A percentile compares a stretch with the other conserved stretches of the same genome.
Evolutionary conservation across 2,797 vertebrate species (phyloP).

Genomic region (Cyclopterus lumpus): DNA sequence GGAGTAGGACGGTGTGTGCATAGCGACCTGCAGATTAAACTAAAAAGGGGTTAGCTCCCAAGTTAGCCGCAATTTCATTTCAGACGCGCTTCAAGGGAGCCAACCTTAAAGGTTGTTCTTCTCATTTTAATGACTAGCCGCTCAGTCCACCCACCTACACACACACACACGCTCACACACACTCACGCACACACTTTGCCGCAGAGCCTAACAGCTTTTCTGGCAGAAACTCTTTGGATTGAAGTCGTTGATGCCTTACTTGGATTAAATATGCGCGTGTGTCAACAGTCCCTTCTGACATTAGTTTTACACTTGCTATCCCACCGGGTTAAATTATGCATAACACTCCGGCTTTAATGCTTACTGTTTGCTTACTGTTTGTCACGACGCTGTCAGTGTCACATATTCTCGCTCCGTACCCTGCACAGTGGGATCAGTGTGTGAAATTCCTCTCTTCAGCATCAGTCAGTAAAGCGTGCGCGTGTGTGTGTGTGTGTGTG

Average conservation of each 20-base stretch:
- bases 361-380: constrained; percentile 19
- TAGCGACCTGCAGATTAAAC: no score
- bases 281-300: constrained; percentile 6
- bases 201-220: neutral
- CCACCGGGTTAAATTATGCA: constrained; percentile 19
- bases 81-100: neutral
- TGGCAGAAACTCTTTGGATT: neutral
- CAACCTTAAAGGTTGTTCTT: neutral
- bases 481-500: no score
- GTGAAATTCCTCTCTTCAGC: constrained; percentile 14
- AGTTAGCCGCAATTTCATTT: neutral
- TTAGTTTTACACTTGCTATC: constrained; percentile 25
- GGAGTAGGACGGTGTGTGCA: no score
- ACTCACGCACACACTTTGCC: neutral
- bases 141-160: neutral
- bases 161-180: neutral
- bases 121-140: neutral
- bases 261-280: constrained; percentile 4
- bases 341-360: constrained; percentile 22
- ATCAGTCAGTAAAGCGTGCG: constrained; percentile 11
- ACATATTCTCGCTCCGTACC: neutral
- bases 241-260: neutral
- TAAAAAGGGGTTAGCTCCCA: neutral
- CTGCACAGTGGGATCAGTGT: neutral
- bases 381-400: constrained; percentile 41